Evolutionary conservation across 2,888 invertebrate species (phyloP), one percentile per base, ranked within the genome.

Genomic region (Macrophya annulata): DNA sequence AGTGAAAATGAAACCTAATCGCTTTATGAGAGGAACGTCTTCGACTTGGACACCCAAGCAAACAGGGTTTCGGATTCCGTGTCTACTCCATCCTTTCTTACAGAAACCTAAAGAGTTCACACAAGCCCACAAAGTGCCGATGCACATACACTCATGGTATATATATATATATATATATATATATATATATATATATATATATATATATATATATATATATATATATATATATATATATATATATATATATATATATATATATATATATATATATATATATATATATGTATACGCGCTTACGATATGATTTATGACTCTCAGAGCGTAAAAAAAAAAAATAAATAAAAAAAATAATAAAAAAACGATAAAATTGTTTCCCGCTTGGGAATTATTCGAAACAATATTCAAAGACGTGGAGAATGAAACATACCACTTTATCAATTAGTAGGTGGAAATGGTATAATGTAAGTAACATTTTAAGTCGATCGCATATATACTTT

Each of bases 1-100:
- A 81, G 81, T 81, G 81, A 81, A 81, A 81, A 81, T 81, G 81
- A 81, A 81, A 81, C 59, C 81, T 59, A 62, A 81, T 81, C 59
- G 81, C 81, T 62, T 81, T 81, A 81, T 43, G 40, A 81, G 59
- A 81, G 59, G 62, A 81, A 81, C 81, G 40, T 81, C 81, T 81
- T 81, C 81, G 59, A 21, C 81, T 81, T 62, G 43, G 59, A 81
- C 81, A 62, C 62, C 25, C 17, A 62, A 40, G 81, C 62, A 81
- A 81, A 81, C 81, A 81, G 2, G 43, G 81, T 81, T 55, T 81
- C 59, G 40, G 81, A 43, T 59, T 81, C 59, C 81, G 21, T 40
- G 59, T 59, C 59, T 62, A 43, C 43, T 59, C 21, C 59, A 21
- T 40, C 43, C 12, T 51, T 8, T 40, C 43, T 15, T 31, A 62